Conservation (phyloP, 2,113 vertebrate genomes). For the Mohoua ochrocephala region DNA sequence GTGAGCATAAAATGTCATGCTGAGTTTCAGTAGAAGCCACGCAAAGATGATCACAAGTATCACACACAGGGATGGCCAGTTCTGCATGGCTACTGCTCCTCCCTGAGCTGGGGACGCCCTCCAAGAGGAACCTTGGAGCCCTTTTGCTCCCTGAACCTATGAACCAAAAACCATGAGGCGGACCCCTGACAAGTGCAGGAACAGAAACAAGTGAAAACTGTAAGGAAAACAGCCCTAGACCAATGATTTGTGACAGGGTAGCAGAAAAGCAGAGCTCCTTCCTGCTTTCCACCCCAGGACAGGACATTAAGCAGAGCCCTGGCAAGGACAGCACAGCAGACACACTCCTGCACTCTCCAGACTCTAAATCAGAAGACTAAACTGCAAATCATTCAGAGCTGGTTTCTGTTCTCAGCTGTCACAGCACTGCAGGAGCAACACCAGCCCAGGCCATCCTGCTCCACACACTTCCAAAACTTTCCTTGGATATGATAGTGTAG, state of each 20-base stretch:
- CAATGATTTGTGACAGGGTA: neutral
- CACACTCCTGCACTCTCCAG: neutral
- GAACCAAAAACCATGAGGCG: neutral
- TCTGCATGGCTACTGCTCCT: neutral
- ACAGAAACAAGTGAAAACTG: neutral
- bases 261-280: neutral
- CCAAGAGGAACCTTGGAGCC: neutral
- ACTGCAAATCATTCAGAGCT: neutral
- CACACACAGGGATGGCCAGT: neutral
- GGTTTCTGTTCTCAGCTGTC: neutral
- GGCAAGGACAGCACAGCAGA: neutral
- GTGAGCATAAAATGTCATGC: neutral
- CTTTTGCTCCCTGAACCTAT: neutral
- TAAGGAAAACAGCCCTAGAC: neutral
- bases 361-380: neutral
- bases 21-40: neutral
- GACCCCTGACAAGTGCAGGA: neutral
- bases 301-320: neutral
- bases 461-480: rapidly evolving
- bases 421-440: neutral
- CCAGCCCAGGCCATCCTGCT: neutral
- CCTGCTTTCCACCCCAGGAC: neutral
- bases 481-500: neutral
- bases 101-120: rapidly evolving
- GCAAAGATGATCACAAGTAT: neutral